phyloP scores from a whole-genome alignment of 2,113 vertebrate genomes.

The Psittacus erithacus region DNA sequence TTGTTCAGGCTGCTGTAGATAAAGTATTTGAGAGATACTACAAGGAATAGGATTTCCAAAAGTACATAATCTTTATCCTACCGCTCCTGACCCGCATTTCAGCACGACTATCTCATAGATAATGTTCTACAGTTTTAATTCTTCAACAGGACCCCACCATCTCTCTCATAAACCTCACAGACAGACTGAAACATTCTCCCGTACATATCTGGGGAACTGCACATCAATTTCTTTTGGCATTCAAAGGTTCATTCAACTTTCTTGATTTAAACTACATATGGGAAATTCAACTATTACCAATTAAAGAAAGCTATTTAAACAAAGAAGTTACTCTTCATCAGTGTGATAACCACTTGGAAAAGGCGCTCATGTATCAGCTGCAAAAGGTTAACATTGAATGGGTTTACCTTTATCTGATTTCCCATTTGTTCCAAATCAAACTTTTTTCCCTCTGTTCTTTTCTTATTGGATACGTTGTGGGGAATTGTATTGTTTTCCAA shows the following conservation, averaged over 20 bases:
- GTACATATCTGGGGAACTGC: neutral
- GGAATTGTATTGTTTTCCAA: slow-evolving; percentile 6
- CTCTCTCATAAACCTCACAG: neutral
- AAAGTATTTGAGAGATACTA: neutral
- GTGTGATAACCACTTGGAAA: neutral
- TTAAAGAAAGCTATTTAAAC: neutral
- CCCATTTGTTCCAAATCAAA: neutral
- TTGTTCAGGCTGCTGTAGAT: neutral
- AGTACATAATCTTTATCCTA: neutral
- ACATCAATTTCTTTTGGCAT: neutral
- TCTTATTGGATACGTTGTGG: neutral
- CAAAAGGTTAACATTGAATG: neutral
- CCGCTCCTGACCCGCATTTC: neutral
- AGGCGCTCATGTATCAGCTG: neutral
- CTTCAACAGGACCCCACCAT: neutral
- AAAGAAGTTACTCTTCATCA: neutral
- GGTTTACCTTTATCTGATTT: neutral
- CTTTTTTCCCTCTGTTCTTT: neutral
- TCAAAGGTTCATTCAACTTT: neutral
- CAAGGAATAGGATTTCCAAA: neutral
- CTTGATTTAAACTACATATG: neutral
- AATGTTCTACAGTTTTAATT: neutral
- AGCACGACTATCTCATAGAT: neutral
- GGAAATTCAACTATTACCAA: neutral
- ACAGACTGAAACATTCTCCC: neutral